Conservation (phyloP, 2,888 invertebrate genomes). For the Euproctis similis region DNA sequence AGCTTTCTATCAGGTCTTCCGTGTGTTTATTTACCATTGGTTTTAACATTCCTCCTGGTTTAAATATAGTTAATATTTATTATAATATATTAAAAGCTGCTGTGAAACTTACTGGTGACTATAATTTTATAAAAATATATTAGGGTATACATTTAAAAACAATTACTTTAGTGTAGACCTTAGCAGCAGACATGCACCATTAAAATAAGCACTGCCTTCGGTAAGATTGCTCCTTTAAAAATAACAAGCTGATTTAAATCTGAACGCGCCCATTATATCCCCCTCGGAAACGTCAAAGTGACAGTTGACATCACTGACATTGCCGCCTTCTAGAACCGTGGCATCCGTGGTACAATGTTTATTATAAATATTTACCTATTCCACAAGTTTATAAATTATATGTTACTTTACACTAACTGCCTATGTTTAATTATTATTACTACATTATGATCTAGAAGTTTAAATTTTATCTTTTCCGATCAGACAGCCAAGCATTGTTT, state of each 20-base stretch:
- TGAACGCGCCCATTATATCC: slow-evolving; percentile 48
- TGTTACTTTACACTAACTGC: not conserved
- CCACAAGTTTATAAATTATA: slow-evolving; percentile 8
- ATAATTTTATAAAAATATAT: too few relatives aligned
- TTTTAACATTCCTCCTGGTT: too few relatives aligned
- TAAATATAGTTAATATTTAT: too few relatives aligned
- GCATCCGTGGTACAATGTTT: too few relatives aligned
- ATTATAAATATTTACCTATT: slow-evolving; percentile 17
- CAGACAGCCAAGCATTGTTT: not conserved
- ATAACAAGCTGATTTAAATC: slow-evolving; percentile 58
- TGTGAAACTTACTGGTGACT: too few relatives aligned
- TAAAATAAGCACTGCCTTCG: too few relatives aligned
- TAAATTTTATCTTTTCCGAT: not conserved
- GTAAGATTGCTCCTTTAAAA: slow-evolving; percentile 29
- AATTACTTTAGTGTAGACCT: too few relatives aligned
- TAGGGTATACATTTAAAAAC: too few relatives aligned
- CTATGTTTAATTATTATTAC: not conserved
- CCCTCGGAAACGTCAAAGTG: slow-evolving; percentile 57
- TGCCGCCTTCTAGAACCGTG: slow-evolving; percentile 35
- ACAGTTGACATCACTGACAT: slow-evolving; percentile 55
- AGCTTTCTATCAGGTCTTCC: too few relatives aligned
- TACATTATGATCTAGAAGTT: not conserved
- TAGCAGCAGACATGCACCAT: too few relatives aligned
- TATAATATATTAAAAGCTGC: too few relatives aligned
- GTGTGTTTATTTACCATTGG: too few relatives aligned